Evolutionary conservation across 2,888 invertebrate genomes (phyloP).

Genomic region (Lobophora halterata): DNA sequence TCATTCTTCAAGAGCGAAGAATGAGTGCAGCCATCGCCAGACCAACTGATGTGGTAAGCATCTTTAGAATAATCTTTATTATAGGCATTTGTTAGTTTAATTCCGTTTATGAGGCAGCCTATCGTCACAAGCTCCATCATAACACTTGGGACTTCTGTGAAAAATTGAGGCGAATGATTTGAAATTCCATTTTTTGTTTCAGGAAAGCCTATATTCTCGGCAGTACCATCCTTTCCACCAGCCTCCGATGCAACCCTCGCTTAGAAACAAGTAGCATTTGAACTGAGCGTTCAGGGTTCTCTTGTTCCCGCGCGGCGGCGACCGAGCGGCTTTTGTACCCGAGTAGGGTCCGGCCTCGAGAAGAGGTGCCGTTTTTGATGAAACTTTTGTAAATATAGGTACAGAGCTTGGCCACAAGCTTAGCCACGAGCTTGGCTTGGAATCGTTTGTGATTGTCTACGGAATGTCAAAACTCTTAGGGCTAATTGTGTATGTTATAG

Average conservation of each 20-base stretch:
- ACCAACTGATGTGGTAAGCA: slow-evolving; percentile 61
- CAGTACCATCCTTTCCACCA: slow-evolving; percentile 74
- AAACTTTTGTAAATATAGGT: slow-evolving; percentile 44
- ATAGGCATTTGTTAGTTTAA: not conserved
- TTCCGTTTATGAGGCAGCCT: not conserved
- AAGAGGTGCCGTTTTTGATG: slow-evolving; percentile 46
- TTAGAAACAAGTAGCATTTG: slow-evolving; percentile 53
- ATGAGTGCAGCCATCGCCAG: slow-evolving; percentile 44
- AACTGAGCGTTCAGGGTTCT: slow-evolving; percentile 42
- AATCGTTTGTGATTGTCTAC: slow-evolving; percentile 20
- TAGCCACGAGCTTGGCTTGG: slow-evolving; percentile 28
- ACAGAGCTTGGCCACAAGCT: slow-evolving; percentile 18
- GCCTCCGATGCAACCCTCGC: slow-evolving; percentile 63
- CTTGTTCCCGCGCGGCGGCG: slow-evolving; percentile 52
- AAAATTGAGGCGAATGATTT: too few relatives aligned
- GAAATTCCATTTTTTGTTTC: slow-evolving; percentile 32
- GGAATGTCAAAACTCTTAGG: too few relatives aligned
- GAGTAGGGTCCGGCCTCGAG: slow-evolving; percentile 37
- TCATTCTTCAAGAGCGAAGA: slow-evolving; percentile 85
- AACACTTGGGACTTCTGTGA: too few relatives aligned
- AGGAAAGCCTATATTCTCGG: slow-evolving; percentile 64
- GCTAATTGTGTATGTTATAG: too few relatives aligned
- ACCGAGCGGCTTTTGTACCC: slow-evolving; percentile 44
- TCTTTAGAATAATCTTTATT: too few relatives aligned
- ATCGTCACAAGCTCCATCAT: not conserved